Conservation (phyloP, 2,113 vertebrate species). For the Gymnogyps californianus region DNA sequence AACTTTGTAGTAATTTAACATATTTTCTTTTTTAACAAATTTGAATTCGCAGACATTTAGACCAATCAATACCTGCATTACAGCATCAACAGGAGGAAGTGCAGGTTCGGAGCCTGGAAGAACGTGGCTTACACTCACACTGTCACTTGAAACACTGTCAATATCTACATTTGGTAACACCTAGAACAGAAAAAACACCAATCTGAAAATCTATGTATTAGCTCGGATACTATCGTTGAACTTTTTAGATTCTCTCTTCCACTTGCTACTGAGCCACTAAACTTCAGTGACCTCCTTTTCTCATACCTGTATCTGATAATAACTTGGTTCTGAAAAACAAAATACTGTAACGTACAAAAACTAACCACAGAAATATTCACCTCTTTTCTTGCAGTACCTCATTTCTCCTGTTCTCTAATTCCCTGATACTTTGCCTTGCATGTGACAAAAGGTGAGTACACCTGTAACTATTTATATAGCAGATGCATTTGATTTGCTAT, state of each 20-base stretch:
- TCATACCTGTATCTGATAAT: background rate
- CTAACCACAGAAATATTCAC: background rate
- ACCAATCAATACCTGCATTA: constrained; percentile 73
- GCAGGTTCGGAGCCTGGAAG: background rate
- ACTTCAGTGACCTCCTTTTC: background rate
- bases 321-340: background rate
- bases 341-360: background rate
- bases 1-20: background rate
- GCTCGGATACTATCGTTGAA: background rate
- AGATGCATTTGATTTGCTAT: background rate
- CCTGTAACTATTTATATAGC: background rate
- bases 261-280: background rate
- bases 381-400: background rate
- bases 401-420: background rate
- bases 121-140: background rate
- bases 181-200: constrained; percentile 51
- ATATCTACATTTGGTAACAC: constrained; percentile 83
- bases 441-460: background rate
- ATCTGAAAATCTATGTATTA: background rate
- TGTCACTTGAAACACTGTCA: constrained; percentile 70
- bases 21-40: background rate
- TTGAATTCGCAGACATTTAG: background rate
- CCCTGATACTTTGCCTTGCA: background rate
- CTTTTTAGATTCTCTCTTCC: background rate
- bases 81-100: background rate